Evolutionary conservation across 2,888 invertebrate species (phyloP).

Genomic region (Ormyrus thymus): DNA sequence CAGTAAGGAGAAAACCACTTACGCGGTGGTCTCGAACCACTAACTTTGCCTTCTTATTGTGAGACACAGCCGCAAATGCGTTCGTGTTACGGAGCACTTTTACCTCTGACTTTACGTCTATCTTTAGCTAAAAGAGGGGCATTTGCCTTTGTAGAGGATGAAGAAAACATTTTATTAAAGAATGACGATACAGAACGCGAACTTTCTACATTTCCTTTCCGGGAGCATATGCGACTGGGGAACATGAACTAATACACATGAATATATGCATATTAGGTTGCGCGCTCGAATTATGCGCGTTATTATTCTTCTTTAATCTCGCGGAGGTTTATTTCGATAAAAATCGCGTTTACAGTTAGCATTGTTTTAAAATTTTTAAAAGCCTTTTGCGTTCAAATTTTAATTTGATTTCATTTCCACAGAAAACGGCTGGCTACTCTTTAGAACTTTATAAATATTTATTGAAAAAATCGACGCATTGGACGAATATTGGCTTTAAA

Average conservation of each 20-base stretch:
- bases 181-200: not conserved
- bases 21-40: slow-evolving; percentile 14
- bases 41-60: slow-evolving; percentile 29
- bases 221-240: not conserved
- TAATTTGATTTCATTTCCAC: too few relatives aligned
- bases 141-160: not conserved
- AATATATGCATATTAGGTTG: slow-evolving; percentile 21
- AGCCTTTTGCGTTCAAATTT: not conserved
- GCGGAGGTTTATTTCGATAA: too few relatives aligned
- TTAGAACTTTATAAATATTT: too few relatives aligned
- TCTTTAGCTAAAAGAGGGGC: slow-evolving; percentile 12
- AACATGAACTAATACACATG: too few relatives aligned
- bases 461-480: too few relatives aligned
- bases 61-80: slow-evolving; percentile 1
- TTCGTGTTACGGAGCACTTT: slow-evolving; percentile 33
- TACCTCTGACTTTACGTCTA: not conserved
- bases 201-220: slow-evolving; percentile 11
- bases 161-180: too few relatives aligned
- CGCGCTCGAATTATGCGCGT: not conserved
- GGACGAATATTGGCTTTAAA: too few relatives aligned
- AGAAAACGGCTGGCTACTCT: too few relatives aligned
- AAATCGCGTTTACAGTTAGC: too few relatives aligned
- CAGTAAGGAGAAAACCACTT: slow-evolving; percentile 16
- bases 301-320: too few relatives aligned
- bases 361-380: not conserved